Conservation (phyloP, 2,888 invertebrate species). For the Perdita meconis region DNA sequence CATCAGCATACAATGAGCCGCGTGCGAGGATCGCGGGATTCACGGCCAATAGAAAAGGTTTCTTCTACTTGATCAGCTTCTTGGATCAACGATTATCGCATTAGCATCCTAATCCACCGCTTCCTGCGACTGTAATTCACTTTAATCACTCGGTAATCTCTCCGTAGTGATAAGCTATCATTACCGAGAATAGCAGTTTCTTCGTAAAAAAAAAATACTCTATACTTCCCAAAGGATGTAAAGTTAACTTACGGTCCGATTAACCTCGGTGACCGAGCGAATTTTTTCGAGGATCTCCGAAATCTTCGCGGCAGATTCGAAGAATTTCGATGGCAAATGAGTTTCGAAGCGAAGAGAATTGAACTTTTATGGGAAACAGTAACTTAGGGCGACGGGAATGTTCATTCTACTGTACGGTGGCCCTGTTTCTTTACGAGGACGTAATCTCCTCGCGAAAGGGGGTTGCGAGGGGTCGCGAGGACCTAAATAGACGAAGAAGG, state of each 20-base stretch:
- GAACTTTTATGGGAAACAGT: conserved; percentile 45
- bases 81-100: conserved; percentile 27
- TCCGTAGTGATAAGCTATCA: conserved; percentile 11
- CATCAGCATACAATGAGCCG: conserved; percentile 9
- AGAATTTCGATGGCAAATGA: background rate
- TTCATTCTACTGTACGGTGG: background rate
- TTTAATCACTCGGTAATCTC: background rate
- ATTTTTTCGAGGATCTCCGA: background rate
- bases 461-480: conserved; percentile 2
- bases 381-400: conserved; percentile 25
- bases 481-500: background rate
- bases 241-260: background rate
- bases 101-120: background rate
- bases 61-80: background rate
- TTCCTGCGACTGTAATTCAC: background rate
- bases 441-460: conserved; percentile 30
- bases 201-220: background rate
- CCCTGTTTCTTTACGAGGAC: conserved; percentile 2
- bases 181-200: conserved; percentile 7
- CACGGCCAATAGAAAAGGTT: background rate
- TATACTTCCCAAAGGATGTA: background rate
- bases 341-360: conserved; percentile 6
- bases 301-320: background rate
- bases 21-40: background rate
- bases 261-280: background rate